Conservation (phyloP, 2,888 invertebrate genomes). For the Conchocele bisecta region DNA sequence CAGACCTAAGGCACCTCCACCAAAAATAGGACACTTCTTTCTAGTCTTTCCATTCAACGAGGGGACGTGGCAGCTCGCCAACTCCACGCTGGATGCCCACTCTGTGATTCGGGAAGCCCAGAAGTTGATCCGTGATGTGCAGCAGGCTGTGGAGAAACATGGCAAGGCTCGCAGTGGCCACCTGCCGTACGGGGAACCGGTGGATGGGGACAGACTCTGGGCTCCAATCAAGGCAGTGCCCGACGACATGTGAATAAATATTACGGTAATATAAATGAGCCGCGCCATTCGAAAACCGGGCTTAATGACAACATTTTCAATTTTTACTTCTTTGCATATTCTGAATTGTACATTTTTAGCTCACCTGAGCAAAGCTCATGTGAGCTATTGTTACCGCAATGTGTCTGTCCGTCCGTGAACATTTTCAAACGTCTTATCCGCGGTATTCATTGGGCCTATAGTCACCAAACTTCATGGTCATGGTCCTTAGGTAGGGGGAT, state of each 20-base stretch:
- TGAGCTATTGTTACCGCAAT: too few relatives aligned
- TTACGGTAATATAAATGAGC: too few relatives aligned
- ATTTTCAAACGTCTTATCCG: too few relatives aligned
- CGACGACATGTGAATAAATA: constrained; percentile 26
- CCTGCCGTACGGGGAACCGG: constrained; percentile 50
- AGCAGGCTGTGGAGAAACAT: constrained; percentile 54
- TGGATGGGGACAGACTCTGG: constrained; percentile 60
- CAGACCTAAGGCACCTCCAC: constrained; percentile 59
- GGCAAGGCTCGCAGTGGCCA: constrained; percentile 53
- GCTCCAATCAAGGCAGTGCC: constrained; percentile 63
- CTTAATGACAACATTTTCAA: too few relatives aligned
- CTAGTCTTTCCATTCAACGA: constrained; percentile 88
- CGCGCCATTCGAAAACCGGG: too few relatives aligned
- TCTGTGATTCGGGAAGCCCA: constrained; percentile 73
- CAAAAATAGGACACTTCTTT: constrained; percentile 89
- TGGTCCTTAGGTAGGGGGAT: too few relatives aligned
- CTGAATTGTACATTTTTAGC: too few relatives aligned
- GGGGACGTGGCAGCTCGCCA: constrained; percentile 65
- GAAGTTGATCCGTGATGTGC: constrained; percentile 66
- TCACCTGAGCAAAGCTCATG: too few relatives aligned
- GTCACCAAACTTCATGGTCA: too few relatives aligned
- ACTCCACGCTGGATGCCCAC: constrained; percentile 69
- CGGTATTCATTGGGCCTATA: too few relatives aligned
- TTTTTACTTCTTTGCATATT: too few relatives aligned
- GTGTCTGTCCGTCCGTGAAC: too few relatives aligned